These are phyloP conservation scores for Apantesis nais DNA, from an alignment of 2,888 invertebrate genomes.

Conservation along the genomic window DNA sequence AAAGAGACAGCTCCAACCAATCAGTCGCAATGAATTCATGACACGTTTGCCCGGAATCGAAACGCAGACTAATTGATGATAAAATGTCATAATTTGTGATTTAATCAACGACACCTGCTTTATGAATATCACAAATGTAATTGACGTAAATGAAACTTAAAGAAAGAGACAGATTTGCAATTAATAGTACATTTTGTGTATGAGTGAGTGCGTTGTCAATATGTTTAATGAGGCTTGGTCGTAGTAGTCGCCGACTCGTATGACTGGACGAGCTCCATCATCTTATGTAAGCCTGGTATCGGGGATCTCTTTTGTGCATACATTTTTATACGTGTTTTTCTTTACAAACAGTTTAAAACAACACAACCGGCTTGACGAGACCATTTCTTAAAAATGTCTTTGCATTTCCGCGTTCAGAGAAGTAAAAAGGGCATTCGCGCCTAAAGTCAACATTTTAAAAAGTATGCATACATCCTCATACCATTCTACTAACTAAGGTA, in stretches of 20 bases:
- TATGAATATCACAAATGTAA: constrained; percentile 40
- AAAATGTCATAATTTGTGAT: constrained; percentile 53
- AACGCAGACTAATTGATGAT: constrained; percentile 59
- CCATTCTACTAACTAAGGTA: neutral
- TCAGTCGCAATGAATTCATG: constrained; percentile 52
- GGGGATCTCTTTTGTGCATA: constrained; percentile 80
- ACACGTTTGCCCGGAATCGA: constrained; percentile 54
- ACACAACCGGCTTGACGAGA: constrained; percentile 76
- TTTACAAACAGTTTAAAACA: constrained; percentile 73
- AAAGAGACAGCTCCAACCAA: constrained; percentile 42
- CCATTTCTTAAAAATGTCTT: constrained; percentile 77
- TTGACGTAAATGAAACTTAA: constrained; percentile 51
- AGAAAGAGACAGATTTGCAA: constrained; percentile 71
- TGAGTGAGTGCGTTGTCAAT: constrained; percentile 69
- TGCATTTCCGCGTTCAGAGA: constrained; percentile 82
- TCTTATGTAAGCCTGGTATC: constrained; percentile 77
- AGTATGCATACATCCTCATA: constrained; percentile 15
- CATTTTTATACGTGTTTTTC: constrained; percentile 81
- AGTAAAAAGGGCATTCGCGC: constrained; percentile 77
- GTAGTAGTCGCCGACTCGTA: constrained; percentile 63
- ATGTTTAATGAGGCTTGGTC: constrained; percentile 63
- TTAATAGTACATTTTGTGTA: constrained; percentile 56
- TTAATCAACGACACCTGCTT: constrained; percentile 48
- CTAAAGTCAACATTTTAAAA: constrained; percentile 56
- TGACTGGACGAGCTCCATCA: constrained; percentile 63